phyloP scores from a whole-genome alignment of 2,888 invertebrate species.

The Euzetes globulus region DNA sequence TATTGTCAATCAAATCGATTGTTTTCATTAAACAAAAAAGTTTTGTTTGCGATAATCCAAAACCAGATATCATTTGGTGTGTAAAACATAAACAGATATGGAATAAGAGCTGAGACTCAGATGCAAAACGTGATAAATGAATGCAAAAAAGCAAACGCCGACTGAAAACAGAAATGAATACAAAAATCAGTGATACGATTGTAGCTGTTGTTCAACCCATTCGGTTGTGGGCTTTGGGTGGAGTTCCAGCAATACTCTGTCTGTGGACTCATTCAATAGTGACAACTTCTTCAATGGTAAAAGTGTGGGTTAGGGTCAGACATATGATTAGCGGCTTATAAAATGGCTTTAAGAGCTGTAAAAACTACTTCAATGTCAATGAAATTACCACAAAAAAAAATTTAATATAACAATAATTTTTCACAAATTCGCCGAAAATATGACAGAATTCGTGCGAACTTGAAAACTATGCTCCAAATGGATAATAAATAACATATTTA shows the following conservation, averaged over 20 bases:
- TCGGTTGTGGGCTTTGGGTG: conserved; percentile 11
- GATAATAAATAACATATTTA: too few relatives aligned
- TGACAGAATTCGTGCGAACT: background rate
- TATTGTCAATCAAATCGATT: background rate
- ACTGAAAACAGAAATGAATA: background rate
- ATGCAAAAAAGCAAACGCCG: background rate
- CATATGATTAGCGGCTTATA: background rate
- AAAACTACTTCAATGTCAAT: background rate
- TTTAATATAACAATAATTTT: background rate
- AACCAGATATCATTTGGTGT: background rate
- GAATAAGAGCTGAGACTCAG: background rate
- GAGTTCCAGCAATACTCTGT: background rate
- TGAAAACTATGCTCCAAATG: too few relatives aligned
- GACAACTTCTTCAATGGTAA: conserved; percentile 3
- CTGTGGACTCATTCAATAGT: background rate
- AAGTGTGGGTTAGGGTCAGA: conserved; percentile 8
- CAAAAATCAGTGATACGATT: background rate
- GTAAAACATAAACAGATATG: background rate
- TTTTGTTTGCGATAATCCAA: background rate
- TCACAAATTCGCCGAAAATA: background rate
- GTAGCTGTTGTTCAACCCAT: background rate
- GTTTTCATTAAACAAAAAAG: background rate
- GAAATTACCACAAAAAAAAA: background rate
- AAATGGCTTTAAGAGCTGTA: too few relatives aligned
- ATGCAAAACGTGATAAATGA: background rate